These are phyloP conservation scores for Ciconia stormi DNA, from an alignment of 2,113 vertebrate species.

Conservation along the genomic window DNA sequence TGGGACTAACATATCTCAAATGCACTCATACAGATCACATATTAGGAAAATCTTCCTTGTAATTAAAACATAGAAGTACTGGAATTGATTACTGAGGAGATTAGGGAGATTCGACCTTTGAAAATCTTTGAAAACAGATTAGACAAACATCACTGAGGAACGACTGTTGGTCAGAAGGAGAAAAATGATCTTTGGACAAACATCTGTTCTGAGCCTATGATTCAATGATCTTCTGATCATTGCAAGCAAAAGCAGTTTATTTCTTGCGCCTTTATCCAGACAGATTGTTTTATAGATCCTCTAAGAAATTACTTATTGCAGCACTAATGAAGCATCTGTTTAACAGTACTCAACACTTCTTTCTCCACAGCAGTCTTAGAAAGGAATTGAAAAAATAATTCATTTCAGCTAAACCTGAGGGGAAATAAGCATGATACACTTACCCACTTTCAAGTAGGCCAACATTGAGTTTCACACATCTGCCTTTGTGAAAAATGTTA, in stretches of 20 bases:
- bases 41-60: neutral
- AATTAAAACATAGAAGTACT: neutral
- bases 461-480: neutral
- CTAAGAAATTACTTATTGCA: neutral
- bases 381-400: neutral
- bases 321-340: neutral
- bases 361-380: neutral
- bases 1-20: neutral
- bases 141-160: neutral
- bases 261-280: neutral
- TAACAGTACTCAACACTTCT: neutral
- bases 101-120: neutral
- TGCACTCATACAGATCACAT: neutral
- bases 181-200: neutral
- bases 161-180: neutral
- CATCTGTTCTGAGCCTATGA: neutral
- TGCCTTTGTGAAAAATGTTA: neutral
- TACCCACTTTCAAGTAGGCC: neutral
- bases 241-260: neutral
- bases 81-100: neutral
- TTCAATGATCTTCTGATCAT: neutral
- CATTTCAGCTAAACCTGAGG: neutral
- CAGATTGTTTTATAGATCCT: neutral
- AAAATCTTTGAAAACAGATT: neutral
- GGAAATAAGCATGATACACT: neutral